Base-by-base conservation (phyloP, 1,140 invertebrate genomes). In the Brachionus manjavacas region DNA sequence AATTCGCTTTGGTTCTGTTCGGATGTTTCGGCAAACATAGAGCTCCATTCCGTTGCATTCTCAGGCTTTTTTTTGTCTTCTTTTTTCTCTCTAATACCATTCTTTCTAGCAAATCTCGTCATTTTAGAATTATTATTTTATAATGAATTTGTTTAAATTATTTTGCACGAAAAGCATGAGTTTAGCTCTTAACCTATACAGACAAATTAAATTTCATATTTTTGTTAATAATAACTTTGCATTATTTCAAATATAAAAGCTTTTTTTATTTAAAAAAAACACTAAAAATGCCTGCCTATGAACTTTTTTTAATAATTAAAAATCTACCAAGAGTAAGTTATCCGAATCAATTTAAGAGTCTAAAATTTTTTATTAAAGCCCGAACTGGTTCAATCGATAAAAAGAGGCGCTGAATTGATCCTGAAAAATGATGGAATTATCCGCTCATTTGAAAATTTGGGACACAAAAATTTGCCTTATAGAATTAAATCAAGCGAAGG, bases 31-130 rank as follows among this genome's bases (percentile, higher is more conserved):
- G 88, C 88, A 55, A 87, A 86, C 92, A 94, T 92, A 84, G 92
- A 88, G 64, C 91, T 89, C 93, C 93, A 94, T 87, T 93, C 91
- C 43, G 93, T 94, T 64, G 92, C 89, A 83, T 93, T 91, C 88
- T 93, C 92, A 1, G 92, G 92, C 25, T 92, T 85, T 86, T 91
- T 91, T 87, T 92, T 91, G 86, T 81, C 79, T 81, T 81, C 52
- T 46, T 94, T 94, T 9, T 93, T 93, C 1, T 93, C 89, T 89
- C 94, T 94, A 0, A 93, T 93, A 23, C 93, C 93, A 87, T 92
- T 92, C 0, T 92, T 91, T 89, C 93, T 89, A 72, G 93, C 92
- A 91, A 92, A 94, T 85, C 93, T 90, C 20, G 93, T 93, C 93
- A 94, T 94, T 85, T 86, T 86, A 52, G 46, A 78, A 60, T 23